Evolutionary conservation across 37 sponge, comb jelly and placozoan species (phyloP).

Genomic region (Mnemiopsis leidyi): DNA sequence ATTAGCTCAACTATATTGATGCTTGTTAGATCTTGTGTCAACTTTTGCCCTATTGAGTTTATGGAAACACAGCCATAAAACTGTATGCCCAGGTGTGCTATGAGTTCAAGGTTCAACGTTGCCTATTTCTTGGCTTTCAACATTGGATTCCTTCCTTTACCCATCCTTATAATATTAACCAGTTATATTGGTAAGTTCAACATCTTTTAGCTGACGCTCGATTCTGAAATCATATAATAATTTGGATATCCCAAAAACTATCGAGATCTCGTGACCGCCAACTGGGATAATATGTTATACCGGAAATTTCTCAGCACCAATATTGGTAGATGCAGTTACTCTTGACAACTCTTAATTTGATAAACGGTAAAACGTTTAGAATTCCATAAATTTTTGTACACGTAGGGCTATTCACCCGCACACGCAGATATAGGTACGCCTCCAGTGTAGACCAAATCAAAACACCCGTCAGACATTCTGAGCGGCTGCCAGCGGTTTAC

Average conservation of each 20-base stretch:
- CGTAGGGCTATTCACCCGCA: no score
- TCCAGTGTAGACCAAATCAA: no score
- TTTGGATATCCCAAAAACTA: no score
- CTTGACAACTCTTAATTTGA: neutral
- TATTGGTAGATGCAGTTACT: neutral
- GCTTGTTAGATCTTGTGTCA: no score
- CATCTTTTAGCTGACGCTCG: no score
- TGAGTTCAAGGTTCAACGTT: neutral
- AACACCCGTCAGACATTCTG: no score
- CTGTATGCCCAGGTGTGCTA: constrained; percentile 47
- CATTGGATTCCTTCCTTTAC: constrained; percentile 29
- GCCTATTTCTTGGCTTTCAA: neutral
- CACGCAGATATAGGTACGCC: no score
- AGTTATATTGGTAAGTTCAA: constrained; percentile 28
- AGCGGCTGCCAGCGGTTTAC: no score
- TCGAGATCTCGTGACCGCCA: neutral
- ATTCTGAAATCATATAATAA: no score
- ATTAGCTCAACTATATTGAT: no score
- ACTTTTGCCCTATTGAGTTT: no score
- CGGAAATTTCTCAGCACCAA: neutral
- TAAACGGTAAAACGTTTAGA: neutral
- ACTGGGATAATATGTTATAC: neutral
- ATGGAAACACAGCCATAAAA: no score
- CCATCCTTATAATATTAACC: constrained; percentile 14
- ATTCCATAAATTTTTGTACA: neutral